Percentiles rank a stretch among this genome's conserved stretches.
phyloP scores from a whole-genome alignment of 2,888 invertebrate species.

The Oligia fasciuncula region DNA sequence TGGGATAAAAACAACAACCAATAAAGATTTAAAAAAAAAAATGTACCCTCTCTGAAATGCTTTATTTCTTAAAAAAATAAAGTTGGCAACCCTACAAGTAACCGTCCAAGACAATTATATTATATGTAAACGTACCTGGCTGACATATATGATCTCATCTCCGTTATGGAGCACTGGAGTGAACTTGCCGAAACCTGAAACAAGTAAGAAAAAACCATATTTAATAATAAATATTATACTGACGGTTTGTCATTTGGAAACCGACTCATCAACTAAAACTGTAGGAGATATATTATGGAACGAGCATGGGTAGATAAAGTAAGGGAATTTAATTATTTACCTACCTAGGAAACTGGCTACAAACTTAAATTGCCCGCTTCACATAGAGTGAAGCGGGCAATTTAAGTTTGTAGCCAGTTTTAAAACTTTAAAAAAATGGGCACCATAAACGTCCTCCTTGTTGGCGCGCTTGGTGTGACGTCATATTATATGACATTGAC shows the following conservation, averaged over 20 bases:
- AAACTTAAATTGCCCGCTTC: neutral
- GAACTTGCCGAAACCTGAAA: constrained; percentile 1
- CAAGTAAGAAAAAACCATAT: neutral
- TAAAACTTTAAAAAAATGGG: too few species aligned
- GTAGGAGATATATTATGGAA: neutral
- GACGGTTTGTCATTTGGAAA: neutral
- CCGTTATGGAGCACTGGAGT: neutral
- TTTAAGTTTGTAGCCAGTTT: too few species aligned
- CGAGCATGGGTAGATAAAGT: neutral
- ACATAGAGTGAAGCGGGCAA: too few species aligned
- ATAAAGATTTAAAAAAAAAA: too few species aligned
- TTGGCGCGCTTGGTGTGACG: too few species aligned
- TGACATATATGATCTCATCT: constrained; percentile 13
- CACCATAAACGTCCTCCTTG: too few species aligned
- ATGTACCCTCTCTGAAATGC: neutral
- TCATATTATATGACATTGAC: too few species aligned
- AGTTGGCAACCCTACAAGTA: neutral
- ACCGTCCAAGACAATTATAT: neutral
- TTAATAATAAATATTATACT: neutral
- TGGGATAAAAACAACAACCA: too few species aligned
- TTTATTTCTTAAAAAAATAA: neutral
- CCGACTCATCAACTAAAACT: neutral
- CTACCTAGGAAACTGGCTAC: neutral
- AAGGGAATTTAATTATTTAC: neutral
- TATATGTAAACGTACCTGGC: neutral